Conservation (phyloP, 2,797 vertebrate species). For the Chrysocyon brachyurus region DNA sequence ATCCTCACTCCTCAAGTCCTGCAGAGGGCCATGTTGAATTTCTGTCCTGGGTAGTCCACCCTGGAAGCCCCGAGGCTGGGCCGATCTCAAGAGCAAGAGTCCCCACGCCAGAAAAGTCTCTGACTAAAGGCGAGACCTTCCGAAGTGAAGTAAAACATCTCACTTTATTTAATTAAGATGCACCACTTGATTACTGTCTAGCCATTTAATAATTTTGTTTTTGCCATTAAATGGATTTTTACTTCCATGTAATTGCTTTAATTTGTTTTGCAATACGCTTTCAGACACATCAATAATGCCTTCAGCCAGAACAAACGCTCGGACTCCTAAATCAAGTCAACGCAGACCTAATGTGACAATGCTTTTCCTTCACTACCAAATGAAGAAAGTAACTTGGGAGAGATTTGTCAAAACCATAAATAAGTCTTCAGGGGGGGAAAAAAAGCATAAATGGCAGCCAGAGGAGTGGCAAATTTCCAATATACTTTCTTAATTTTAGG, state of each 20-base stretch:
- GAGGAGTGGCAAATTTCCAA: neutral
- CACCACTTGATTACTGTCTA: neutral
- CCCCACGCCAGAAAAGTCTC: no score
- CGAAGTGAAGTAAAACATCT: neutral
- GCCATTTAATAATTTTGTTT: constrained; percentile 67
- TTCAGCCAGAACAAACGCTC: fast-evolving
- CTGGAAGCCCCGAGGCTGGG: fast-evolving
- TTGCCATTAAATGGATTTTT: neutral
- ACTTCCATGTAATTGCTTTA: constrained; percentile 63
- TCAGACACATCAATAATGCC: constrained; percentile 3
- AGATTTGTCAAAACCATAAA: neutral
- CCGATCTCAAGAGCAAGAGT: neutral
- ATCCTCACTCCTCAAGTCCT: fast-evolving
- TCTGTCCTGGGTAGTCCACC: fast-evolving
- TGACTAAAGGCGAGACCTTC: neutral
- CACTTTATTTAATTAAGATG: constrained; percentile 50
- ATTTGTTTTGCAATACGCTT: constrained; percentile 2
- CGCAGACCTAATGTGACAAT: fast-evolving
- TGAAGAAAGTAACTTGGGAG: neutral
- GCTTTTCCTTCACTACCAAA: fast-evolving
- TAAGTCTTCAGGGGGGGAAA: neutral
- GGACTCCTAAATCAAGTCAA: neutral
- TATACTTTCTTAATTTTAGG: neutral
- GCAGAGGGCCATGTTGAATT: neutral
- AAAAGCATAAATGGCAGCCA: no score